phyloP scores from a whole-genome alignment of 2,113 vertebrate genomes.

The Macrotis lagotis region DNA sequence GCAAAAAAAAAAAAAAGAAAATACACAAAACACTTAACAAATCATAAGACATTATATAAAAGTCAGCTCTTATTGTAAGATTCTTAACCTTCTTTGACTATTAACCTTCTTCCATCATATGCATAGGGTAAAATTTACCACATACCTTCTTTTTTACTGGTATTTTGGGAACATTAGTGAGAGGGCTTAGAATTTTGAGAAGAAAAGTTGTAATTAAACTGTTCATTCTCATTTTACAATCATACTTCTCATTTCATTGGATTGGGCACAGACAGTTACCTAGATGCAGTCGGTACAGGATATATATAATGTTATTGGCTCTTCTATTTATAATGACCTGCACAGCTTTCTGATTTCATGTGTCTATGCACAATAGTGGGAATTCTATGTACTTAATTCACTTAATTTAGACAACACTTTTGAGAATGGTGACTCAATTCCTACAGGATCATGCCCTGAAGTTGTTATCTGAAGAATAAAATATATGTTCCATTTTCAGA shows the following conservation, averaged over 20 bases:
- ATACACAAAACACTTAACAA: neutral
- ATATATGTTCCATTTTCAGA: neutral
- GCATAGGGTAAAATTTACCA: neutral
- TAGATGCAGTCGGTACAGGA: neutral
- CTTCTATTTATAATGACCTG: neutral
- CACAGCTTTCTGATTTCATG: neutral
- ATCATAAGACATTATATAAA: neutral
- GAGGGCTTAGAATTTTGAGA: neutral
- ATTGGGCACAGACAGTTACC: neutral
- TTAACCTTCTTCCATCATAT: neutral
- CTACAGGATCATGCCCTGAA: neutral
- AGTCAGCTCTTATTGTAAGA: neutral
- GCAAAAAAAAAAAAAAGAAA: too few relatives aligned
- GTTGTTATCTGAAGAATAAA: neutral
- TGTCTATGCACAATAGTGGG: neutral
- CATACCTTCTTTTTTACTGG: neutral
- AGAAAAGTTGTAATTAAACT: neutral
- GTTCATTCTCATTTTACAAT: neutral
- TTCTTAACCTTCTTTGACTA: neutral
- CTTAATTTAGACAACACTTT: neutral
- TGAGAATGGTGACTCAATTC: neutral
- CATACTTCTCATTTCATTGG: neutral
- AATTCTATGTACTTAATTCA: too few relatives aligned
- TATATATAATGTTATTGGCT: neutral
- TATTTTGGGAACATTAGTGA: neutral